Base-by-base conservation (phyloP, 2,888 invertebrate genomes). In the Graphium colonna region DNA sequence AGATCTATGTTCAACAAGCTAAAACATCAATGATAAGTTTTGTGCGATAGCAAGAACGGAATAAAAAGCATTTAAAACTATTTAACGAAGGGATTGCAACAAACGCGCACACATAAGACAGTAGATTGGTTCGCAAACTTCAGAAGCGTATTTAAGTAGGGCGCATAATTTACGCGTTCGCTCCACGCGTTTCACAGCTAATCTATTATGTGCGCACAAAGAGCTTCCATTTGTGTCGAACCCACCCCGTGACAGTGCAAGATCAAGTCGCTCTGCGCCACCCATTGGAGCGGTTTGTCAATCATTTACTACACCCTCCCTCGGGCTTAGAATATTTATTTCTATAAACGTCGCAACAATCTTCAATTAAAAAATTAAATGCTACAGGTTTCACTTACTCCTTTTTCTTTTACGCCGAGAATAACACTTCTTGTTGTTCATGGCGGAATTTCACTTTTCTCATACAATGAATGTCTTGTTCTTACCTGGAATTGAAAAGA, bases 141-240 rank as follows among this genome's bases (percentile, higher is more conserved):
- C 21, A 21, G 5, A 21, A 21, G 5, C 21, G 21, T 5, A 21
- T 21, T 21, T 21, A 21, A 21, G 31, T 31, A 26, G 26, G 4
- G 7, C 26, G 26, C 3, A 26, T 26, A 26, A n/a, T 31, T 9
- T 9, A 2, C 13, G 36, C 36, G 13, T 36, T n/a, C 13, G 36
- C n/a, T 31, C 31, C 31, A 31, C 36, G 12, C 36, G 12, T 9
- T n/a, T 13, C 36, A 13, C 12, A 36, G n/a, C 13, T 36, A 1
- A n/a, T 64, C 61, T 56, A 59, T 55, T 45, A 43, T 61, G 46
- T 47, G 56, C 21, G 52, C 43, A 21, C 21, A 5, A 2, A 3
- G 42, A 28, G 49, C 50, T 43, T 52, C 43, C 47, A 41, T 47
- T 46, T 51, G 43, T 28, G 49, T 45, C 38, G 43, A 43, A 42